Evolutionary conservation across 2,797 vertebrate species (phyloP).

Genomic region (Acanthurus leucopareius): DNA sequence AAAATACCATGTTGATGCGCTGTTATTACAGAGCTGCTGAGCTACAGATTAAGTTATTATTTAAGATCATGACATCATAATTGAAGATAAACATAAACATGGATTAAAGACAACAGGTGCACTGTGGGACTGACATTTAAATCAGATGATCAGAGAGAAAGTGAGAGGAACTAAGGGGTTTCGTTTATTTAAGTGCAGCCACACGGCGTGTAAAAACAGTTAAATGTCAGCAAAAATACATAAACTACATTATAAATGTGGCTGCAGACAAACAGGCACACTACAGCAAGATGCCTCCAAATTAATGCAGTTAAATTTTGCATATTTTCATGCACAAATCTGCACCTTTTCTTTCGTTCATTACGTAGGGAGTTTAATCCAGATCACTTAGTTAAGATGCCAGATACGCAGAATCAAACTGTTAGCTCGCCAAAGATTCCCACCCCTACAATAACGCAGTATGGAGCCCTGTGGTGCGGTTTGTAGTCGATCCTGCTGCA

Average conservation of each 20-base stretch:
- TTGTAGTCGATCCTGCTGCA: not conserved
- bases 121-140: not conserved
- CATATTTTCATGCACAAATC: not conserved
- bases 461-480: not conserved
- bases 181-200: not conserved
- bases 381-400: not conserved
- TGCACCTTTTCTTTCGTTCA: not conserved
- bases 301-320: not conserved
- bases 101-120: not conserved
- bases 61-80: not conserved
- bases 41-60: not conserved
- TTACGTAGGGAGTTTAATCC: not conserved
- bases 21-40: not conserved
- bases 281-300: not conserved
- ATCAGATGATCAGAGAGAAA: not conserved
- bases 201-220: not conserved
- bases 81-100: not conserved
- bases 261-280: not conserved
- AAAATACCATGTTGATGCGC: too few species aligned
- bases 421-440: not conserved
- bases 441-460: too few species aligned
- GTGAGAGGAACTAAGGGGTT: not conserved
- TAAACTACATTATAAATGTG: not conserved
- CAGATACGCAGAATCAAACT: not conserved
- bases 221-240: not conserved